These are phyloP conservation scores for Kobus ellipsiprymnus DNA, from an alignment of 2,113 vertebrate species.

Conservation along the genomic window DNA sequence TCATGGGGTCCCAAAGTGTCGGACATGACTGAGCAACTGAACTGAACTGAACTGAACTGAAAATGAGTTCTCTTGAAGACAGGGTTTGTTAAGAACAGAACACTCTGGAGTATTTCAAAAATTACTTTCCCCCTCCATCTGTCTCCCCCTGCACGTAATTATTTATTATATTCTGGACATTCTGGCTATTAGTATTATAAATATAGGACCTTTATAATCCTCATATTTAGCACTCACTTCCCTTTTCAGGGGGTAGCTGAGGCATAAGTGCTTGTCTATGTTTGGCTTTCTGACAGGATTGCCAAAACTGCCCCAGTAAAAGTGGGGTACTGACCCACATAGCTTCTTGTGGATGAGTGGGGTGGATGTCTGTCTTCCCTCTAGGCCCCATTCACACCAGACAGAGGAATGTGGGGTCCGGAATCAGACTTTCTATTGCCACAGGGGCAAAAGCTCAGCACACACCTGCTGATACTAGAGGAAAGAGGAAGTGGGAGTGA, in stretches of 20 bases:
- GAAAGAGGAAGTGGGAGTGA: not conserved
- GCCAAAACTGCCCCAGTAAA: not conserved
- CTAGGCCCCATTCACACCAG: no score
- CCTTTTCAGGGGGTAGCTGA: not conserved
- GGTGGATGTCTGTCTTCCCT: not conserved
- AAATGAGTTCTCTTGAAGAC: not conserved
- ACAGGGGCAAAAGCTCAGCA: not conserved
- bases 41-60: no score
- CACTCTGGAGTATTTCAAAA: not conserved
- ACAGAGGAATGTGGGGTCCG: not conserved
- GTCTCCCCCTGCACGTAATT: not conserved
- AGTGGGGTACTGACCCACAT: not conserved
- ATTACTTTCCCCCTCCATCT: not conserved
- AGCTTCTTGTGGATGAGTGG: not conserved
- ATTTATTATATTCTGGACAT: not conserved
- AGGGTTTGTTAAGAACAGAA: not conserved
- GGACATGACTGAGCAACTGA: no score
- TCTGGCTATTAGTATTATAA: not conserved
- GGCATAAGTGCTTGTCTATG: not conserved
- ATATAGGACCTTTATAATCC: not conserved
- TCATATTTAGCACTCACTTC: no score
- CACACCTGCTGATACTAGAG: no score
- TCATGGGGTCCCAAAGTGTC: fast-evolving
- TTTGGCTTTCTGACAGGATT: not conserved
- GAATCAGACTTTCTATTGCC: not conserved